Base-by-base conservation (phyloP, 64 coral and sea anemone genomes). In the Catalaphyllia jardinei region DNA sequence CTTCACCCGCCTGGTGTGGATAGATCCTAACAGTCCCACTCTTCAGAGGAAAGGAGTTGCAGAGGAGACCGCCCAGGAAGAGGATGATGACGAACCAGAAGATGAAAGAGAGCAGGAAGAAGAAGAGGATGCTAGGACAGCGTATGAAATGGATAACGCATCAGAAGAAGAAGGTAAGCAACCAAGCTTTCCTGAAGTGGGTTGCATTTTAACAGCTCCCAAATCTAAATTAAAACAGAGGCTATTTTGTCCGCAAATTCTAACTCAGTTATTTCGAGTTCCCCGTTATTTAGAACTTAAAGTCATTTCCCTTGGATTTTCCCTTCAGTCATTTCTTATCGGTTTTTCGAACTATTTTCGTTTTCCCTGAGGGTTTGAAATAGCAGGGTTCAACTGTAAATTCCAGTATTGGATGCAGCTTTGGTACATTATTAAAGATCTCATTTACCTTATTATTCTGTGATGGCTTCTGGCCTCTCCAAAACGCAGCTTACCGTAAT, bases 101-200 rank as follows among this genome's bases (percentile, higher is more conserved):
- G 94, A 96, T 19, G 83, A 93, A 65, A 71, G 33, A 64, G 91
- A 89, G 62, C 80, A 92, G 29, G 90, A 76, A 78, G 88, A 80
- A 15, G 82, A 90, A 17, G 82, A 79, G 30, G 19, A 74, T 0
- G 82, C 79, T 15, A 71, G 83, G 51, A 91, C 89, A 75, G 87
- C 79, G 27, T 52, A 59, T 29, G 86, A 88, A 87, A 63, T 60
- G 39, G 91, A 93, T 19, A 78, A 88, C 65, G n/a, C 65, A 4
- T 9, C 22, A 69, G 65, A 69, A 27, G 65, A 20, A 69, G 65
- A 20, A 9, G 65, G 65, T 29, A 69, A 69, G 65, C 8, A n/a
- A 69, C 11, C 10, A 69, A 25, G 25, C n/a, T 1, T 24, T 25
- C 10, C 65, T 69, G 65, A 69, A 11, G 22, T 3, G 25, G 25